Base-by-base conservation (phyloP, 2,797 vertebrate genomes). In the Neostethus bicornis region DNA sequence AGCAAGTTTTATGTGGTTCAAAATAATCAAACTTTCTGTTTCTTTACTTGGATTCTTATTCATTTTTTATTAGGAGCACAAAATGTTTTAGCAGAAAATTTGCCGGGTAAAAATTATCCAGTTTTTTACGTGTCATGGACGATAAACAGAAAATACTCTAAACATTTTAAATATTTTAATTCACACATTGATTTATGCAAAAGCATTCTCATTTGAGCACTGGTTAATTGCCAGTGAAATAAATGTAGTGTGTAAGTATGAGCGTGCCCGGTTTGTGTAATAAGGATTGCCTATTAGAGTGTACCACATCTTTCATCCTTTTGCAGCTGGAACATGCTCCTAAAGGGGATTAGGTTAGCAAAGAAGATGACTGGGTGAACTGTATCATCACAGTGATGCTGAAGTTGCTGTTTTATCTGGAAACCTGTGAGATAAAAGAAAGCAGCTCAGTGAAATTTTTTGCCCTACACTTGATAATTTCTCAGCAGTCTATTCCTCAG, bases 401-500 rank as follows among this genome's bases (percentile, higher is more conserved):
- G 10, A 29, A 29, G 10, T 29, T 1, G 1, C 28, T 2, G 3
- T 23, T 57, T 4, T 48, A 8, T 47, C 21, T 50, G 11, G 48
- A 24, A 41, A 48, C 35, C 3, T 46, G 31, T 58, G 20, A 21
- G 23, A 20, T 19, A 16, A 41, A 19, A 38, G 28, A 38, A 23
- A 53, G 42, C 2, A 23, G 43, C 12, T 9, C n/a, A 43, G 32
- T 28, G 2, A 64, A 29, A 31, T 58, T 44, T 39, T 26, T 29
- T 29, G 10, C 26, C 39, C 47, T 48, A 45, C 26, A 50, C 35
- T 20, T 50, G 38, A 14, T 61, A 51, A 71, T 73, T 76, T 76
- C 25, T 52, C 14, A 52, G 45, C 46, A 70, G 41, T 55, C 39
- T 60, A 57, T 71, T 46, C 39, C 42, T 66, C 26, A n/a, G 37